A percentile compares a stretch with the other conserved stretches of the same genome.
Conservation (phyloP, 2,113 vertebrate genomes). For the Lota lota region DNA sequence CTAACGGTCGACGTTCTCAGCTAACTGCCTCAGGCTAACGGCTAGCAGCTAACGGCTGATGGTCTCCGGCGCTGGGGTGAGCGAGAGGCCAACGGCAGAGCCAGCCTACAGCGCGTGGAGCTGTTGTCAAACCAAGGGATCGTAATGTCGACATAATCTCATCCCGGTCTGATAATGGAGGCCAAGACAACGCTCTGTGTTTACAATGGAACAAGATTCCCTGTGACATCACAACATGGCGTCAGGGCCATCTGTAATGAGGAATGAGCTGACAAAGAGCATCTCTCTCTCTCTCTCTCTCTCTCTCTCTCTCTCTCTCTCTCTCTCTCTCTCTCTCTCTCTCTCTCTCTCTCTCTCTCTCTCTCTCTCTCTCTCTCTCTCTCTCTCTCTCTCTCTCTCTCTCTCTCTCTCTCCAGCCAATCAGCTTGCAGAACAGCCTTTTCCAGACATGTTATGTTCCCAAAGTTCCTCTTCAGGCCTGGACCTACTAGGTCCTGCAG, state of each 20-base stretch:
- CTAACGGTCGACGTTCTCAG: too few relatives aligned
- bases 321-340: constrained; percentile 37
- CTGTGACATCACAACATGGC: constrained; percentile 96
- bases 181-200: constrained; percentile 97
- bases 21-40: too few relatives aligned
- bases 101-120: constrained; percentile 74
- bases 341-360: not conserved
- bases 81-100: constrained; percentile 55
- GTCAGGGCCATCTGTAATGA: constrained; percentile 97
- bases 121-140: constrained; percentile 86
- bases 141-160: constrained; percentile 98
- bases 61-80: constrained; percentile 60
- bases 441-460: too few relatives aligned
- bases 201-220: constrained; percentile 98
- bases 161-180: constrained; percentile 99
- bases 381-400: not conserved
- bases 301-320: constrained; percentile 1
- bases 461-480: too few relatives aligned
- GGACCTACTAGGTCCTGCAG: too few relatives aligned
- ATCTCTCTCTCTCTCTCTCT: constrained; percentile 4
- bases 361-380: constrained; percentile 9
- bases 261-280: constrained; percentile 98
- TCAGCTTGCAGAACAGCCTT: too few relatives aligned
- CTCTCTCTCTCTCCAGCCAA: not conserved
- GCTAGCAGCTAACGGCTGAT: too few relatives aligned